These are phyloP conservation scores for Caloenas nicobarica DNA, from an alignment of 2,113 vertebrate species.

Conservation along the genomic window DNA sequence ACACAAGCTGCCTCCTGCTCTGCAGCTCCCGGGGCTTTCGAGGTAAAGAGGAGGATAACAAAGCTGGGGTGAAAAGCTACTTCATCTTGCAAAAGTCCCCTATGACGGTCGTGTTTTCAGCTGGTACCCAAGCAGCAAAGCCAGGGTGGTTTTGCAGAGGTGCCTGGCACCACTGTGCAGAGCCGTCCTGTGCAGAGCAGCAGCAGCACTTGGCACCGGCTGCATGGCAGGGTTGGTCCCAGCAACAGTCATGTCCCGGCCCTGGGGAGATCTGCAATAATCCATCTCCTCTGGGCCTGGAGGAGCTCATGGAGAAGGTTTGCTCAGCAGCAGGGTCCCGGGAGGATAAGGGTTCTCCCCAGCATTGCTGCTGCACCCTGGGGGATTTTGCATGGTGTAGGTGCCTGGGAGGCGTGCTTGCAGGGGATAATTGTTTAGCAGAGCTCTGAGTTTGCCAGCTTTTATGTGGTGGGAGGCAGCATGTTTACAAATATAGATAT, in stretches of 20 bases:
- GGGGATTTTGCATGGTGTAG: rapidly evolving
- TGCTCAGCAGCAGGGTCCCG: not conserved
- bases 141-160: not conserved
- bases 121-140: not conserved
- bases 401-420: too few species aligned
- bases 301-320: not conserved
- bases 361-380: not conserved
- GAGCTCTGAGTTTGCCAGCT: not conserved
- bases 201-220: rapidly evolving
- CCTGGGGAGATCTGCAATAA: not conserved
- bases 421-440: not conserved
- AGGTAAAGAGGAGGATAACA: not conserved
- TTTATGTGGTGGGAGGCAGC: not conserved
- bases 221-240: rapidly evolving
- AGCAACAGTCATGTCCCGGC: too few species aligned
- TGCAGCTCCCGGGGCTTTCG: rapidly evolving
- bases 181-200: rapidly evolving
- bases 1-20: not conserved
- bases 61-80: not conserved
- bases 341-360: not conserved
- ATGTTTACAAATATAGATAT: not conserved
- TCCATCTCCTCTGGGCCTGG: not conserved
- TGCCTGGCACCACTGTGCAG: rapidly evolving
- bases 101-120: rapidly evolving
- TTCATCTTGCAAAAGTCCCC: not conserved